A percentile compares a stretch with the other conserved stretches of the same genome.
phyloP scores from a whole-genome alignment of 1,140 invertebrate genomes.

The Lanistes nyassanus region DNA sequence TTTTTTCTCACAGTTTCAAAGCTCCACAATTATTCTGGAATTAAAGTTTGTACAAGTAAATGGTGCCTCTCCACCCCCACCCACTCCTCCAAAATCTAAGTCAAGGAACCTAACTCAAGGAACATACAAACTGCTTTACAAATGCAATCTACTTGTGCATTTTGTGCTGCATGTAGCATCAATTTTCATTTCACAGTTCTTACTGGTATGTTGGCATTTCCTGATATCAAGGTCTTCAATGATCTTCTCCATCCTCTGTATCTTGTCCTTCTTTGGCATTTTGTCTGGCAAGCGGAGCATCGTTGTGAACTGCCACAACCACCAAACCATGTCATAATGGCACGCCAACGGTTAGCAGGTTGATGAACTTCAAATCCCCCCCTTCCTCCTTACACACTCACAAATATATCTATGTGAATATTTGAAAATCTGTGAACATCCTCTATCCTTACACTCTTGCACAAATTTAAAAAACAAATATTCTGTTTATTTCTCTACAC shows the following conservation, averaged over 20 bases:
- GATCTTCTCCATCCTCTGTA: conserved; percentile 83
- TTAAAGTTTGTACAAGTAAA: neutral
- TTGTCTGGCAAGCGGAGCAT: conserved; percentile 80
- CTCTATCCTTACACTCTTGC: too few species aligned
- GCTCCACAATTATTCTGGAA: neutral
- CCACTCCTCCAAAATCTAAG: too few species aligned
- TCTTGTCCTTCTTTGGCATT: conserved; percentile 79
- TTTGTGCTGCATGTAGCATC: neutral
- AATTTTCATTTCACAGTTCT: conserved; percentile 57
- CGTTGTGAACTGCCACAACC: conserved; percentile 73
- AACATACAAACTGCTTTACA: neutral
- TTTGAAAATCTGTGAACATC: too few species aligned
- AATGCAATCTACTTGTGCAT: neutral
- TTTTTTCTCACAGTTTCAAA: neutral
- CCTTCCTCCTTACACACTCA: too few species aligned
- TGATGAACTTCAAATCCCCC: neutral
- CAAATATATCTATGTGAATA: neutral
- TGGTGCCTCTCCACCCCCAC: neutral
- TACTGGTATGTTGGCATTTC: conserved; percentile 82
- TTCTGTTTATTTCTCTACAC: too few species aligned
- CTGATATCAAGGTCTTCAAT: conserved; percentile 81
- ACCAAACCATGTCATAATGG: neutral
- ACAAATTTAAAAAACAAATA: neutral
- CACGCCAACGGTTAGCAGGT: neutral
- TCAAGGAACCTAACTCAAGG: too few species aligned